Base-by-base conservation (phyloP, 2,888 invertebrate species). In the Trissoscelio sp. region DNA sequence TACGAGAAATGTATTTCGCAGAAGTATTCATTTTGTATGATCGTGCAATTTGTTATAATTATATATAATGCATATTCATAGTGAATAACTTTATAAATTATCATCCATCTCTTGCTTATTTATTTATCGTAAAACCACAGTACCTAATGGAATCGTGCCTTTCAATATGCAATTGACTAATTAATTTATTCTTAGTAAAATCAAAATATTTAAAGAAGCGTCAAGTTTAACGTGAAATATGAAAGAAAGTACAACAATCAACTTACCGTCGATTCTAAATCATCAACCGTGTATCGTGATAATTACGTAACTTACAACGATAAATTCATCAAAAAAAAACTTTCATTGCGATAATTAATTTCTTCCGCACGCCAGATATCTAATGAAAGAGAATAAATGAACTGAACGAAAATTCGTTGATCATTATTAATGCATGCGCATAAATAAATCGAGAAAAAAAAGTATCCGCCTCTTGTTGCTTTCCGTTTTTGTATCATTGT, bases 401-500 rank as follows among this genome's bases (percentile, higher is more conserved):
- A 12, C 4, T 12, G n/a, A 28, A 24, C 14, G 28, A 28, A 51
- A 51, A 51, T 51, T 28, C n/a, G 1, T 12, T 0, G 20, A 37
- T 18, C 42, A 7, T 18, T 20, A 44, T 44, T 44, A 72, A 72
- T 53, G 18, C 18, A 16, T 28, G 46, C 16, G 12, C 48, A 48
- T 70, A 48, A 72, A 72, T 53, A 22, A 24, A 22, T 12, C 28
- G 22, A 14, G 42, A 46, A 62, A 64, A 37, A 34, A n/a, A 12
- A 3, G 31, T n/a, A n/a, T n/a, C n/a, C 20, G n/a, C 1, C 22
- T 31, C 12, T 7, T 39, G 11, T 48, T 42, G 37, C 48, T 57
- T 67, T 57, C 12, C 57, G 46, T 60, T 70, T 48, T 42, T 3
- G 44, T 55, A 60, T 53, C 39, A 67, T 67, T 57, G 64, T 79